Evolutionary conservation across 2,888 invertebrate genomes (phyloP).

Genomic region (Trisateles emortualis): DNA sequence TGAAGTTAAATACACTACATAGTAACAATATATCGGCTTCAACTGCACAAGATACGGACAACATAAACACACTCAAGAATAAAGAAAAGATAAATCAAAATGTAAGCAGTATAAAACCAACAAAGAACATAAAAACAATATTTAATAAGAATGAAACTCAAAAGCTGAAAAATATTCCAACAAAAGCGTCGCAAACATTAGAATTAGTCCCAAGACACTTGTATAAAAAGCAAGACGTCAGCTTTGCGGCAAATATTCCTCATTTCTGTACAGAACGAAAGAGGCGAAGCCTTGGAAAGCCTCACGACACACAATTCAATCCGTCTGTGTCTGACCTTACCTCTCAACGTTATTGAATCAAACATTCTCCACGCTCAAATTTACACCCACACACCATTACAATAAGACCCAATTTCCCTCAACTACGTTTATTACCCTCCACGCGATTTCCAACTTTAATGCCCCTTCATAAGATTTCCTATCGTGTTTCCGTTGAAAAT

Average conservation of each 20-base stretch:
- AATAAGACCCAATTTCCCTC: slow-evolving; percentile 53
- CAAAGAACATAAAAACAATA: slow-evolving; percentile 12
- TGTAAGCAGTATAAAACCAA: neutral
- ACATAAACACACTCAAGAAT: neutral
- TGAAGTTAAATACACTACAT: too few species aligned
- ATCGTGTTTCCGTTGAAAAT: slow-evolving; percentile 33
- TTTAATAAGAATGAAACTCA: slow-evolving; percentile 30
- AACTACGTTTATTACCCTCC: slow-evolving; percentile 18
- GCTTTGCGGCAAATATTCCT: slow-evolving; percentile 41
- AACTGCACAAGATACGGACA: too few species aligned
- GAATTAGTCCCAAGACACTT: slow-evolving; percentile 43
- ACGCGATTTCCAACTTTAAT: slow-evolving; percentile 43
- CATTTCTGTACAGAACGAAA: slow-evolving; percentile 38
- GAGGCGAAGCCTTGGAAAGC: slow-evolving; percentile 42
- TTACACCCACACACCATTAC: slow-evolving; percentile 45
- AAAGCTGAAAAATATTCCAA: slow-evolving; percentile 26
- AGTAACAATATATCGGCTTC: neutral
- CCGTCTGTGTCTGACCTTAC: slow-evolving; percentile 51
- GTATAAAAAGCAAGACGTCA: slow-evolving; percentile 29
- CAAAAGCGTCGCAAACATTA: slow-evolving; percentile 31
- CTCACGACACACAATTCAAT: slow-evolving; percentile 57
- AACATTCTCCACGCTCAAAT: slow-evolving; percentile 40
- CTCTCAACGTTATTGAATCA: slow-evolving; percentile 59
- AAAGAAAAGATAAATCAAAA: neutral
- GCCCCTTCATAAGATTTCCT: slow-evolving; percentile 40